phyloP scores from a whole-genome alignment of 2,113 vertebrate species.

The Climacteris rufus region DNA sequence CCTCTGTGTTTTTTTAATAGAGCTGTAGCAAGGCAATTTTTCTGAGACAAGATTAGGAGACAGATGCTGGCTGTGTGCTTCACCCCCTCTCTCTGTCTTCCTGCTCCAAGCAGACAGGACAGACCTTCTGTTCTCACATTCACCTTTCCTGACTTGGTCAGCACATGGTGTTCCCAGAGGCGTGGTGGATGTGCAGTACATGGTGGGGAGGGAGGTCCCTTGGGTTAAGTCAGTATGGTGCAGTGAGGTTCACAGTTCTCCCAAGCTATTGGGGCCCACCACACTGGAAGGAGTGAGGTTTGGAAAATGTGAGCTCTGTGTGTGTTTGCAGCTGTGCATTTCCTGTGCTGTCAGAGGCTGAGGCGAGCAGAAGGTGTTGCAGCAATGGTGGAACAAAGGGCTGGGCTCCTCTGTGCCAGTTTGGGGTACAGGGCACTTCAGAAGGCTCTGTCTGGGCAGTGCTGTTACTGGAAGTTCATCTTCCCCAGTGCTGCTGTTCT shows the following conservation, averaged over 20 bases:
- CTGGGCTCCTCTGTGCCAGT: neutral
- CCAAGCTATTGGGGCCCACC: neutral
- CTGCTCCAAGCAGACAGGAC: neutral
- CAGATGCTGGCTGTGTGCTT: neutral
- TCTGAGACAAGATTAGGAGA: neutral
- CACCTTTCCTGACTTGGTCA: neutral
- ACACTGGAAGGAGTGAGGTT: neutral
- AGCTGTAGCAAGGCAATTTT: neutral
- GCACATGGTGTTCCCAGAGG: neutral
- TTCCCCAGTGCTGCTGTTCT: neutral
- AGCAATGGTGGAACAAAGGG: neutral
- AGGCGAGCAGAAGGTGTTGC: neutral
- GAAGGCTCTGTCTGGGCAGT: neutral
- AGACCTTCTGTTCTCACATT: neutral
- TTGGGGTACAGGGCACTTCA: neutral
- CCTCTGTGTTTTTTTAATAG: neutral
- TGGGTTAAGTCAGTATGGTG: neutral
- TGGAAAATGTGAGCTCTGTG: fast-evolving
- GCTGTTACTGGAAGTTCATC: neutral
- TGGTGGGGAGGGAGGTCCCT: neutral
- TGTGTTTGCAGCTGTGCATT: fast-evolving
- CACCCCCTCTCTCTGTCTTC: neutral
- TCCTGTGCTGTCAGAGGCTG: neutral
- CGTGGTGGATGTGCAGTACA: fast-evolving
- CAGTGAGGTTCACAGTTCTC: neutral